phyloP scores from a whole-genome alignment of 2,888 invertebrate genomes.

The Andrena dorsata region DNA sequence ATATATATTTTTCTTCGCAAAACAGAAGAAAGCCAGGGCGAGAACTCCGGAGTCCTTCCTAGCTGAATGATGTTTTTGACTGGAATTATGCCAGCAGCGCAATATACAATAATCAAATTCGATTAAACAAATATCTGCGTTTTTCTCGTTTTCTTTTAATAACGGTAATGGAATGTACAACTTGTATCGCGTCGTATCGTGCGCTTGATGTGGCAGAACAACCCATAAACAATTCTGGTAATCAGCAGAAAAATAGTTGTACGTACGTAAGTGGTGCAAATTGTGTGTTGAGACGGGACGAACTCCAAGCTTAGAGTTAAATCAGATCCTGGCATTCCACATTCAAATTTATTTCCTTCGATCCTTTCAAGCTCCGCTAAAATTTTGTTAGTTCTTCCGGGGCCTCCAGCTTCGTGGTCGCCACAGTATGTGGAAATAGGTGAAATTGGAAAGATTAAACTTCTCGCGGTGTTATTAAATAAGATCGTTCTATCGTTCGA shows the following conservation, averaged over 20 bases:
- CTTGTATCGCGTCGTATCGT: conserved; percentile 11
- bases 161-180: background rate
- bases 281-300: background rate
- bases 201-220: background rate
- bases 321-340: too few relatives aligned
- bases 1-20: background rate
- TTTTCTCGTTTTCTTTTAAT: background rate
- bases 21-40: background rate
- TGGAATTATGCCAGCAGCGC: background rate
- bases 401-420: too few relatives aligned
- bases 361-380: too few relatives aligned
- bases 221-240: background rate
- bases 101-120: background rate
- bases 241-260: background rate
- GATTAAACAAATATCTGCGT: conserved; percentile 4
- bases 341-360: too few relatives aligned
- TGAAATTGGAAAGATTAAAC: too few relatives aligned
- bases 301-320: too few relatives aligned
- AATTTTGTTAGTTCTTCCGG: too few relatives aligned
- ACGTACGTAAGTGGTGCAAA: background rate
- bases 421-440: too few relatives aligned
- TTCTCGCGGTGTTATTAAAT: too few relatives aligned
- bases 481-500: too few relatives aligned
- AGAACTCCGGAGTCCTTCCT: background rate
- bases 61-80: background rate